These are phyloP conservation scores for Archegozetes longisetosus DNA, from an alignment of 1,140 invertebrate genomes.

Conservation along the genomic window DNA sequence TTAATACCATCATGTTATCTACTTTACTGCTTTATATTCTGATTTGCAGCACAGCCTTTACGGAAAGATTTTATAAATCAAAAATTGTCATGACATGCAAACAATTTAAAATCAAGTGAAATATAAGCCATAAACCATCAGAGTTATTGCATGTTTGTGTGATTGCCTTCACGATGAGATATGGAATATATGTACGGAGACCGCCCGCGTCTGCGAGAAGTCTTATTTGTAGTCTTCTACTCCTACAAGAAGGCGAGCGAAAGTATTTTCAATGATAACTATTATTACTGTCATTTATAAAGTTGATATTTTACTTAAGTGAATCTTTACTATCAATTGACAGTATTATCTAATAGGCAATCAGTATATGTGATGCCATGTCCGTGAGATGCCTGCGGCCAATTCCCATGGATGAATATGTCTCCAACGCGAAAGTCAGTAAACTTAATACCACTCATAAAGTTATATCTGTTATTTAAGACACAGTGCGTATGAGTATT, in stretches of 20 bases:
- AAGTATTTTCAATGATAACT: not conserved
- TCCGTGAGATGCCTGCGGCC: not conserved
- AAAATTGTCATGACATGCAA: no score
- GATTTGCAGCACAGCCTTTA: no score
- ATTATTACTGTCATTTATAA: not conserved
- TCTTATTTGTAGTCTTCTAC: not conserved
- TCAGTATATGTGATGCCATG: not conserved
- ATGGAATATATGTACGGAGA: not conserved
- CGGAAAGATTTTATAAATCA: no score
- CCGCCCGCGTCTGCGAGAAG: not conserved
- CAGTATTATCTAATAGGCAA: not conserved
- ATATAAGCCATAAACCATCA: no score
- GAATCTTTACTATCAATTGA: not conserved
- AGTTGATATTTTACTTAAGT: not conserved
- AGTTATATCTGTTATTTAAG: not conserved
- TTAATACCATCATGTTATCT: no score
- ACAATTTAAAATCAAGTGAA: no score
- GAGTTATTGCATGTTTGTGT: no score
- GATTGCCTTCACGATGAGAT: no score
- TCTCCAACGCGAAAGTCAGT: not conserved
- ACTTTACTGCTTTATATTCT: no score
- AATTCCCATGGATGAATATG: not conserved
- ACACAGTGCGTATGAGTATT: not conserved
- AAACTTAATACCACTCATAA: not conserved
- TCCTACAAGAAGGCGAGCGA: not conserved